phyloP scores from a whole-genome alignment of 2,888 invertebrate genomes.

The Agrypnus murinus region DNA sequence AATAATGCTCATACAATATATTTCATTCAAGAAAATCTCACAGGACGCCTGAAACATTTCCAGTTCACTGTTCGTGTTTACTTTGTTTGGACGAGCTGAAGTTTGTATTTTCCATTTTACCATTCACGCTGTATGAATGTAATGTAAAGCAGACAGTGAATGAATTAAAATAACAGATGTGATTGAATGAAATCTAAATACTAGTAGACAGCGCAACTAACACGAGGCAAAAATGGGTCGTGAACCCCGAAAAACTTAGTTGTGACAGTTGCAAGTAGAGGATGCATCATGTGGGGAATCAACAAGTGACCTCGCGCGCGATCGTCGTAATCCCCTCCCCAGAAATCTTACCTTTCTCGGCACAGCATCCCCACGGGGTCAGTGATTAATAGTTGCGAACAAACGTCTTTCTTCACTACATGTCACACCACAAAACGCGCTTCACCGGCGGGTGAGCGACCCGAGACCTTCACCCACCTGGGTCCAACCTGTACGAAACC shows the following conservation, averaged over 20 bases:
- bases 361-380: conserved; percentile 53
- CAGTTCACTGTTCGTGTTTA: too few species aligned
- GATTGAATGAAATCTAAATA: neutral
- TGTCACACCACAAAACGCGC: conserved; percentile 49
- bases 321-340: conserved; percentile 49
- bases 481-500: conserved; percentile 44
- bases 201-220: neutral
- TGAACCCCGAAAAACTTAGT: conserved; percentile 9
- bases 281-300: conserved; percentile 50
- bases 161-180: neutral
- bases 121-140: too few species aligned
- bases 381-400: conserved; percentile 48
- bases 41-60: too few species aligned
- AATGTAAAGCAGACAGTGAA: too few species aligned
- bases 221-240: conserved; percentile 10
- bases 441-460: conserved; percentile 39
- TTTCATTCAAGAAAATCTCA: too few species aligned
- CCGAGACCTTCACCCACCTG: conserved; percentile 52
- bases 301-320: conserved; percentile 58
- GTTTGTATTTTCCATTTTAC: too few species aligned
- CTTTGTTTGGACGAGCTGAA: too few species aligned
- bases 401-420: conserved; percentile 45
- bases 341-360: conserved; percentile 51
- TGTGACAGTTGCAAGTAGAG: conserved; percentile 16
- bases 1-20: too few species aligned